Base-by-base conservation (phyloP, 2,113 vertebrate species). In the Mystacornis crossleyi region DNA sequence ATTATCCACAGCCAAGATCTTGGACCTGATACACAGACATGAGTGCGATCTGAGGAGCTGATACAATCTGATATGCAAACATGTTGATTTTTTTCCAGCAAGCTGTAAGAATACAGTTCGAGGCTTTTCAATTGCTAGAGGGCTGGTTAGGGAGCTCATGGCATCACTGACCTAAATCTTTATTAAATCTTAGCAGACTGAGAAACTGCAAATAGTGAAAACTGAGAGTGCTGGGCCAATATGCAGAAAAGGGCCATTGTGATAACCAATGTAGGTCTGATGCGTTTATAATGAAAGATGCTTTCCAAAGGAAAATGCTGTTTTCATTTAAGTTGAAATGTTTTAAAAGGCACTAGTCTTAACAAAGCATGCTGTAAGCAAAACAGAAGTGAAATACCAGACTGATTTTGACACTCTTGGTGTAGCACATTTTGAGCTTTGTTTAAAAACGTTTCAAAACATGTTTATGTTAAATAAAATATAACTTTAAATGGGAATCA, bases 81-180 rank as follows among this genome's bases (percentile, higher is more conserved):
- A 55, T 60, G 77, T 64, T 87, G 81, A 62, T 93, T 86, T 89
- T 91, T 90, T 95, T 84, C 69, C 86, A 93, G 67, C 19, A 89
- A 95, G 80, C 50, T 55, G 23, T 71, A 79, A 75, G 69, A 71
- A 51, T 53, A 67, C 42, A 43, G 53, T 93, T 91, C 1, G 33
- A 94, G 53, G 73, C 24, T 84, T 91, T 94, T 93, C 83, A 87
- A 5, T 74, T 79, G 64, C 70, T 75, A 12, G 77, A 85, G 91
- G 58, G 83, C 55, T 75, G 57, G 43, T 79, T 81, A 48, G 57
- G 70, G 53, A 89, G 23, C 40, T 81, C 34, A 8, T 42, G 80
- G 78, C 28, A 79, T 60, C 57, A 38, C 48, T 93, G 83, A 60
- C 57, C 65, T 94, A 84, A 72, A 89, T 95, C 24, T 91, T 94